phyloP scores from a whole-genome alignment of 2,113 vertebrate species.

The Oryzias celebensis region DNA sequence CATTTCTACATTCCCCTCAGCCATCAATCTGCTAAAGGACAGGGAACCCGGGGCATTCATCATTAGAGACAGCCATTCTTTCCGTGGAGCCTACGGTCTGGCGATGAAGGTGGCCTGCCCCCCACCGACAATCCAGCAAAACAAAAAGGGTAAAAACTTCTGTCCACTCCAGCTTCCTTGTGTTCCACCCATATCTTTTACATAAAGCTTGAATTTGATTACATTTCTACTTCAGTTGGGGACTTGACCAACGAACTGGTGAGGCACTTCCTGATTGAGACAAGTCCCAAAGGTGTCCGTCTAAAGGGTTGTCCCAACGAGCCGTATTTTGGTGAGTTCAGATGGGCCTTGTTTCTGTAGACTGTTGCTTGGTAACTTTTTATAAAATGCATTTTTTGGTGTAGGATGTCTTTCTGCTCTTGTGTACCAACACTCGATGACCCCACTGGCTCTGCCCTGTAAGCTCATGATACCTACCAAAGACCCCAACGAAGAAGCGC shows the following conservation, averaged over 20 bases:
- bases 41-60: constrained; percentile 93
- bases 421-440: constrained; percentile 98
- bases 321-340: constrained; percentile 89
- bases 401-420: constrained; percentile 93
- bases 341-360: background rate
- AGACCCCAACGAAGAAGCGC: constrained; percentile 94
- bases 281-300: constrained; percentile 90
- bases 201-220: background rate
- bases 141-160: constrained; percentile 86
- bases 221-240: constrained; percentile 56
- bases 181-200: background rate
- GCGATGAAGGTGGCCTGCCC: constrained; percentile 98
- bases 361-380: background rate
- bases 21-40: constrained; percentile 91
- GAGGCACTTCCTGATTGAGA: constrained; percentile 97
- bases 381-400: background rate
- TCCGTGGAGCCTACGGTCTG: constrained; percentile 93
- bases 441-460: constrained; percentile 92
- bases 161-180: background rate
- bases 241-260: constrained; percentile 92
- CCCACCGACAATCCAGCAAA: constrained; percentile 89
- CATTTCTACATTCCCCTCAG: constrained; percentile 60
- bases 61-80: constrained; percentile 96
- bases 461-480: constrained; percentile 94
- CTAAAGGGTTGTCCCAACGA: constrained; percentile 97